Base-by-base conservation (phyloP, 2,797 vertebrate genomes). In the Carapus acus region DNA sequence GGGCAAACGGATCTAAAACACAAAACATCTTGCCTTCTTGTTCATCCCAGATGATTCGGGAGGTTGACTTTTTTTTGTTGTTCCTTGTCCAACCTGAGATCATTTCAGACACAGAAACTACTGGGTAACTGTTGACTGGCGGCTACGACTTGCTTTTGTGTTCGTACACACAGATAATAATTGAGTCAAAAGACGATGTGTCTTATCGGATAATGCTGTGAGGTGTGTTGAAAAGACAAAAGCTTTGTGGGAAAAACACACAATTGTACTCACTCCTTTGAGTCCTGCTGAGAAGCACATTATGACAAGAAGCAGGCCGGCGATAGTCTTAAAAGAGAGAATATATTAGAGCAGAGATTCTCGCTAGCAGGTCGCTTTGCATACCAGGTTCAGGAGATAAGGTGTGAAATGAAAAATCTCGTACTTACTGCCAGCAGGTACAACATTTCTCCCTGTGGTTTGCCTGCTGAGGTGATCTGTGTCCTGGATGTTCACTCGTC, bases 11-110 rank as follows among this genome's bases (percentile, higher is more conserved):
- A n/a, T n/a, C n/a, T n/a, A n/a, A n/a, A n/a, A n/a, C n/a, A n/a
- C n/a, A n/a, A n/a, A n/a, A n/a, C n/a, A 4, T 36, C 63, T 67
- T 49, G 88, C 88, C 77, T 71, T 81, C 45, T 74, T 88, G 73
- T 62, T 74, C 66, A 50, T 74, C 38, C 16, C 21, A 20, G 60
- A 27, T 3, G 69, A 63, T 40, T 84, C 82, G 3, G 43, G 27
- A 9, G 15, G 13, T 37, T 56, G 69, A 16, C 46, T 7, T 68
- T 77, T 87, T 29, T 54, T 54, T 19, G 42, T 81, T 45, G 43
- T 76, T 52, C 8, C 61, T 83, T 87, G 75, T 62, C 59, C 2
- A 56, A 62, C 34, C 34, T 23, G 41, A 2, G 5, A 60, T 17
- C 12, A 23, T 49, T 41, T 53, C 11, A 48, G 8, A 50, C n/a